Evolutionary conservation across 2,888 invertebrate genomes (phyloP), one percentile per base, ranked within the genome.

Genomic region (Himalopsyche anomala): DNA sequence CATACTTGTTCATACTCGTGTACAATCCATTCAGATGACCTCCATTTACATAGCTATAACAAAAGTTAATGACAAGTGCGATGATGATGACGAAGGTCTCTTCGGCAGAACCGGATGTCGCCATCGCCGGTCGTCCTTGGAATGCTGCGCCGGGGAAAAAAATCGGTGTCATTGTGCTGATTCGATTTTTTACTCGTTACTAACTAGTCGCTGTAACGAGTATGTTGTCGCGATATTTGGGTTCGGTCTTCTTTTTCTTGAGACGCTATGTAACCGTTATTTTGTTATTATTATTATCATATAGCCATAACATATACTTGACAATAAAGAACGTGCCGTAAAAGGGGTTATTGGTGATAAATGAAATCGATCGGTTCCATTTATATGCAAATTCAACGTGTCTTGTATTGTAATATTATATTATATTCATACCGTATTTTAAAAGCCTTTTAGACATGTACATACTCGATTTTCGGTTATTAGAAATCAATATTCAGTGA

Each of bases 91-190:
- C 15, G 51, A 15, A 3, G 15, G 51, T 2, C 4, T 51, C 15
- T 12, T 15, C 12, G 4, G 51, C 62, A 62, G 19, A 62, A 62
- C 62, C 62, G 62, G 62, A 62, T 62, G 62, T 62, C 62, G 62
- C 62, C 62, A 62, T 62, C 19, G n/a, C 62, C 11, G 62, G 62
- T 62, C 62, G 62, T 62, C 62, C 62, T 62, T 62, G 62, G 62
- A 62, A 62, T 62, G 62, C 28, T 62, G 62, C 28, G 62, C 62
- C 62, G 62, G 62, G 28, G 28, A 62, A 62, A 62, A 56, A 62
- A 62, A 62, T 62, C 62, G 8, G 62, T 62, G 62, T 62, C 62
- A 62, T 62, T 62, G 62, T 62, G 62, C 62, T 62, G 62, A 62
- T 62, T 62, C 62, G 62, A 62, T 62, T 62, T 62, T 62, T 62